These are phyloP conservation scores for Holacanthella duospinosa DNA, from an alignment of 2,888 invertebrate species.

Conservation along the genomic window DNA sequence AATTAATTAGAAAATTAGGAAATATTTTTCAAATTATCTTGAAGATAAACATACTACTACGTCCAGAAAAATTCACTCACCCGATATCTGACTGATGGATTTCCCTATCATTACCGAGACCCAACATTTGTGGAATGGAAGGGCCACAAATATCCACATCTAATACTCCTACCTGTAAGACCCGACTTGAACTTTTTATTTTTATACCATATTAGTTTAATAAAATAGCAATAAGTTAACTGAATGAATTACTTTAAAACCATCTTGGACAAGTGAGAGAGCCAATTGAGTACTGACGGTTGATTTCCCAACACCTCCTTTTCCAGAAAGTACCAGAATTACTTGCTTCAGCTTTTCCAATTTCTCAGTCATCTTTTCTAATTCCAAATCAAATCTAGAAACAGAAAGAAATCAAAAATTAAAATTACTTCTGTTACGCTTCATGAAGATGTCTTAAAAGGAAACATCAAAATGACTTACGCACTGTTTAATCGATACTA, in stretches of 20 bases:
- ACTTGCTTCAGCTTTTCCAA: slow-evolving; percentile 69
- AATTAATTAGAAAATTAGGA: no score
- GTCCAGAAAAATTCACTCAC: slow-evolving; percentile 43
- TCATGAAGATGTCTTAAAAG: background rate
- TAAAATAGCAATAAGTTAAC: background rate
- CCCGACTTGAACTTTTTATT: slow-evolving; percentile 37
- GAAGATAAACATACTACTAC: slow-evolving; percentile 4
- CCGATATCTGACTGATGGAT: slow-evolving; percentile 84
- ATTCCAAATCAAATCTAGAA: background rate
- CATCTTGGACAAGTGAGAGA: slow-evolving; percentile 64
- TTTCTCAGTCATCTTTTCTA: slow-evolving; percentile 8
- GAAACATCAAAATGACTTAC: background rate
- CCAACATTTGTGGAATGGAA: slow-evolving; percentile 77
- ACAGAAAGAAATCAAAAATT: background rate
- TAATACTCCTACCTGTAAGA: slow-evolving; percentile 79
- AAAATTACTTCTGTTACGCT: background rate
- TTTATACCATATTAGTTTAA: background rate
- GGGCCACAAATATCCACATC: slow-evolving; percentile 94
- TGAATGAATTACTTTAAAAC: slow-evolving; percentile 57
- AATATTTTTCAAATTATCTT: background rate
- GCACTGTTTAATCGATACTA: background rate
- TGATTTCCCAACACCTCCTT: slow-evolving; percentile 98
- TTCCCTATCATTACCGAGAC: slow-evolving; percentile 63
- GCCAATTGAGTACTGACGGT: slow-evolving; percentile 90
- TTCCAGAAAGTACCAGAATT: slow-evolving; percentile 89